A percentile compares a stretch with the other conserved stretches of the same genome.
phyloP scores from a whole-genome alignment of 1,140 invertebrate genomes.

The Maconellicoccus hirsutus region DNA sequence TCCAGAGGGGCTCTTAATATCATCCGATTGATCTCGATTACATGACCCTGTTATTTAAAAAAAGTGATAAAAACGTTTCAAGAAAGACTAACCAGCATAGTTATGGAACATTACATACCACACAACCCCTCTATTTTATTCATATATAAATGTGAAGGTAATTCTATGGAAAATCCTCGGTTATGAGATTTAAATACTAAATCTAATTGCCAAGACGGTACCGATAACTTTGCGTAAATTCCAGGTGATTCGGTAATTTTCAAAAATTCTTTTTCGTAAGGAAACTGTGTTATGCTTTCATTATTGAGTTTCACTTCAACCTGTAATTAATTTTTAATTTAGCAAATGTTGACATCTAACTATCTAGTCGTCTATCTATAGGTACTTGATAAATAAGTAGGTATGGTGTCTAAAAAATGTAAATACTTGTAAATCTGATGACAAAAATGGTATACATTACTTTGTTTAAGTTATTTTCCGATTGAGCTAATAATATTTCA shows the following conservation, averaged over 20 bases:
- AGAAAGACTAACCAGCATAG: no score
- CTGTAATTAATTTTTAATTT: background rate
- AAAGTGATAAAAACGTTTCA: background rate
- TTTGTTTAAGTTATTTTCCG: background rate
- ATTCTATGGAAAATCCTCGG: constrained; percentile 42
- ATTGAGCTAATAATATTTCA: background rate
- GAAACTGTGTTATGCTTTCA: background rate
- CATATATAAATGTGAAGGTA: constrained; percentile 58
- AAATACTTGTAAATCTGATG: no score
- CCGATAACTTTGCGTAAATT: constrained; percentile 22
- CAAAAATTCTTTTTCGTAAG: background rate
- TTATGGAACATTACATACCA: constrained; percentile 48
- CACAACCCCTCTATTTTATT: constrained; percentile 64
- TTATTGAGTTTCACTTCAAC: background rate
- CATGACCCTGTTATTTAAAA: constrained; percentile 37
- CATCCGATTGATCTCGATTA: constrained; percentile 50
- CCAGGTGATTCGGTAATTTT: constrained; percentile 19
- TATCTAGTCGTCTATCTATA: no score
- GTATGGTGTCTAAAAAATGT: no score
- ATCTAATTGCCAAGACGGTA: constrained; percentile 28
- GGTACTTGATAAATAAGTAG: no score
- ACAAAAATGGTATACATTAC: no score
- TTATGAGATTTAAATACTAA: constrained; percentile 28
- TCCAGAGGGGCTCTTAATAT: constrained; percentile 45
- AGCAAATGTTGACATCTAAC: no score